Conservation (phyloP, 2,888 invertebrate genomes). For the Thyatira batis region DNA sequence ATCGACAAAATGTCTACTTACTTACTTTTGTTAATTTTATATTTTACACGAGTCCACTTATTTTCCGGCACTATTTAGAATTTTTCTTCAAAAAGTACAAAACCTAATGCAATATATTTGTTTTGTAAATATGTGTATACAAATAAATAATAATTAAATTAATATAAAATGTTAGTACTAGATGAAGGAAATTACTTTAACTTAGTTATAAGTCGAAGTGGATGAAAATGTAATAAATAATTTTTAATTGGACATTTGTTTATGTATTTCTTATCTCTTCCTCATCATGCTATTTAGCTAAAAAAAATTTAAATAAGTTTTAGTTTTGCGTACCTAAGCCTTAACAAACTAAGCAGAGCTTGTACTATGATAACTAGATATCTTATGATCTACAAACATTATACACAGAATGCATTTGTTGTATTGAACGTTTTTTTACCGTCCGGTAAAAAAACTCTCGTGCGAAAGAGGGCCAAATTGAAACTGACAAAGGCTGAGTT, state of each 20-base stretch:
- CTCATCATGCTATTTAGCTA: background rate
- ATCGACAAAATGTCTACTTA: conserved; percentile 16
- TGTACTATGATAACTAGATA: no score
- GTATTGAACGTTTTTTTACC: no score
- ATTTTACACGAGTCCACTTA: conserved; percentile 16
- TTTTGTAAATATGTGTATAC: conserved; percentile 81
- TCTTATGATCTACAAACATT: no score
- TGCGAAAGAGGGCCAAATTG: no score
- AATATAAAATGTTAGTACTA: conserved; percentile 48
- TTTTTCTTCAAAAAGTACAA: conserved; percentile 30
- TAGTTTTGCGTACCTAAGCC: no score
- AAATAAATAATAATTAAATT: conserved; percentile 51
- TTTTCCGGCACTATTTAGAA: conserved; percentile 25
- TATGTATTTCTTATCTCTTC: conserved; percentile 9
- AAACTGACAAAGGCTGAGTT: no score
- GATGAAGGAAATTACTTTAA: conserved; percentile 37
- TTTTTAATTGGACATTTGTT: conserved; percentile 45
- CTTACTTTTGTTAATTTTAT: conserved; percentile 25
- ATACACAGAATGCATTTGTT: no score
- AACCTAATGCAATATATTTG: conserved; percentile 55
- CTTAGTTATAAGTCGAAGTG: conserved; percentile 52
- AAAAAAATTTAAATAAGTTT: background rate
- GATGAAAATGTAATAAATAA: conserved; percentile 58
- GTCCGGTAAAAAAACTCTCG: no score
- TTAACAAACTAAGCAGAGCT: no score